Percentiles rank a stretch among this genome's conserved stretches.
phyloP scores from a whole-genome alignment of 2,113 vertebrate genomes.

The Apus apus region DNA sequence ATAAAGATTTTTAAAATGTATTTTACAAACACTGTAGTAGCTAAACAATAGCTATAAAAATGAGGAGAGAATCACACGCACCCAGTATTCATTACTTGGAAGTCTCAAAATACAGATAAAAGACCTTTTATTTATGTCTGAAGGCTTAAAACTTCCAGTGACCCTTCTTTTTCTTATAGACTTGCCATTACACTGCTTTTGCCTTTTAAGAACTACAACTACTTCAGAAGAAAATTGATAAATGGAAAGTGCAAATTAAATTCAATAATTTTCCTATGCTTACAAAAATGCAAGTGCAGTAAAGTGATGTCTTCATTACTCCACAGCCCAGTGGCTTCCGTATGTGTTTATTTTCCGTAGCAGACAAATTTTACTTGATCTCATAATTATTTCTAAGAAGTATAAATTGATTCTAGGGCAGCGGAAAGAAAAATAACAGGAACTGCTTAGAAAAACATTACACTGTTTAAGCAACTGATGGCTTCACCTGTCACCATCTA shows the following conservation, averaged over 20 bases:
- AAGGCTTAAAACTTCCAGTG: constrained; percentile 59
- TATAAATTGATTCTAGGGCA: constrained; percentile 23
- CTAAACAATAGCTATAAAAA: constrained; percentile 70
- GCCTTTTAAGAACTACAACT: background rate
- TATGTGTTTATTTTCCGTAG: background rate
- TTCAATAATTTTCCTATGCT: background rate
- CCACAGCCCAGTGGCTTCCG: background rate
- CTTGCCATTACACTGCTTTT: constrained; percentile 1
- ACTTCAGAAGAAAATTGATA: constrained; percentile 12
- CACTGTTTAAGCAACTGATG: constrained; percentile 77
- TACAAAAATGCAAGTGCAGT: background rate
- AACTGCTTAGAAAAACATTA: constrained; percentile 42
- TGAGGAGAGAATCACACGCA: constrained; percentile 15
- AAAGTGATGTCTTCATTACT: constrained; percentile 67
- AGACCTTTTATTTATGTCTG: constrained; percentile 57
- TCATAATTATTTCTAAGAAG: constrained; percentile 55
- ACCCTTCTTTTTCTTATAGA: background rate
- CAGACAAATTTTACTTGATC: constrained; percentile 61
- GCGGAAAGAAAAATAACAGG: background rate
- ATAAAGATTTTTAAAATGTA: constrained; percentile 60
- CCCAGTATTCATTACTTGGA: constrained; percentile 9
- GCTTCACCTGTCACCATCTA: constrained; percentile 89
- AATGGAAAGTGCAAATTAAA: constrained; percentile 5
- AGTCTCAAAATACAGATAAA: constrained; percentile 62
- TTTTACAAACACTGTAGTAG: constrained; percentile 73